Evolutionary conservation across 2,797 vertebrate species (phyloP), one percentile per base, ranked within the genome.

Genomic region (Smutsia gigantea): DNA sequence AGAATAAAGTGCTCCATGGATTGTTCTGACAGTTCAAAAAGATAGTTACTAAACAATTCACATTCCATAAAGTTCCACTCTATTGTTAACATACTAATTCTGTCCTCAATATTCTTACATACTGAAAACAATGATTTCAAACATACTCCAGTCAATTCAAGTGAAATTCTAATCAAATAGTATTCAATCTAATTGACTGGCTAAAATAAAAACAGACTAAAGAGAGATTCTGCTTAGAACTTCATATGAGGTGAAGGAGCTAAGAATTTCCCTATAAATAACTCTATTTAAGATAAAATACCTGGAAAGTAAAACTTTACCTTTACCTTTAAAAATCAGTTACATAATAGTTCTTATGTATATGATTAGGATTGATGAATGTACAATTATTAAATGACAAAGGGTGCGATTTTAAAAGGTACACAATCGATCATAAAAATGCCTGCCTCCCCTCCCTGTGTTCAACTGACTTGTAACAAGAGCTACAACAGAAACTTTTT

Each of bases 331-430:
- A 94, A 77, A 91, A 51, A 55, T 13, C 49, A 93, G 4, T 86
- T 87, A 93, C 3, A 66, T 81, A 79, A 87, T 15, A 88, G 27
- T 64, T 72, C n/a, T 74, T 51, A 85, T 7, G 18, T 13, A 49
- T 39, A 85, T 93, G 34, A 93, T 55, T 39, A 92, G 39, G 17
- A 93, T 18, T 27, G 12, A 95, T 46, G 63, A 85, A 31, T 51
- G 95, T 64, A 37, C 15, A 96, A 51, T 72, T 90, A 82, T 71
- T 96, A 92, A 96, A 87, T 90, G 12, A 90, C 17, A 91, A 88
- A 75, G 59, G 25, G 61, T 27, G 0, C 31, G 66, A 95, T 74
- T 90, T 63, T 27, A 78, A 97, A 96, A 82, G 4, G 11, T 71
- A 46, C 51, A 95, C n/a, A 37, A 93, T 1, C 72, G n/a, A 91